Conservation (phyloP, 2,797 vertebrate species). For the Hydrolagus colliei region DNA sequence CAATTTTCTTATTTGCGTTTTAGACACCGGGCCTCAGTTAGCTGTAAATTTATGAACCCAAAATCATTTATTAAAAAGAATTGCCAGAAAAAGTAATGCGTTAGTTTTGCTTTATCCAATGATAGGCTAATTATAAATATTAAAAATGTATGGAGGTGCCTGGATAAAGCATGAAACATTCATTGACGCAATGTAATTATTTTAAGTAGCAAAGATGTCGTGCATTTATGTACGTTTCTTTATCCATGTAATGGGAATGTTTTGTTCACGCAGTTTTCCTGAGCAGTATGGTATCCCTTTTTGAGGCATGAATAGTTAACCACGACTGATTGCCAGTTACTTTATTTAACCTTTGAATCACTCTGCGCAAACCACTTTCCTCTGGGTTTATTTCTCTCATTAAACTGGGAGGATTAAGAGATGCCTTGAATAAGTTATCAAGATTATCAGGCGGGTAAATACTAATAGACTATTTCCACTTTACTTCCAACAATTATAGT, state of each 20-base stretch:
- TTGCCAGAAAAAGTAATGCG: background rate
- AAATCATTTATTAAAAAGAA: constrained; percentile 8
- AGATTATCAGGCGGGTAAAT: too few relatives aligned
- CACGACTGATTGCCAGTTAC: background rate
- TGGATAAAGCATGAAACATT: constrained; percentile 79
- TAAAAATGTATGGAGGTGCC: constrained; percentile 77
- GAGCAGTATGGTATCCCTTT: constrained; percentile 30
- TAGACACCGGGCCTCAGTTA: background rate
- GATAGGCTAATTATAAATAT: constrained; percentile 81
- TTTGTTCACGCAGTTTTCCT: constrained; percentile 68
- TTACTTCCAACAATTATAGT: too few relatives aligned
- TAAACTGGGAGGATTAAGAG: too few relatives aligned
- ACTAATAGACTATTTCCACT: too few relatives aligned
- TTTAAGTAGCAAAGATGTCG: constrained; percentile 75
- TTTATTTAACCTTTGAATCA: too few relatives aligned
- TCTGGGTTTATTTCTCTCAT: too few relatives aligned
- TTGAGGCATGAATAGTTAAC: constrained; percentile 38
- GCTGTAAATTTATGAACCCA: background rate
- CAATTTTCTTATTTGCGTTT: background rate
- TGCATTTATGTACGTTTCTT: constrained; percentile 74
- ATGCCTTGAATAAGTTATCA: too few relatives aligned
- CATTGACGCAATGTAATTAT: constrained; percentile 69
- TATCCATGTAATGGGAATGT: constrained; percentile 69
- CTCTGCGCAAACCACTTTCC: too few relatives aligned
- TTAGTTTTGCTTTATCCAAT: constrained; percentile 64